Evolutionary conservation across 1,140 invertebrate species (phyloP).

Genomic region (Leptestheria dahalacensis): DNA sequence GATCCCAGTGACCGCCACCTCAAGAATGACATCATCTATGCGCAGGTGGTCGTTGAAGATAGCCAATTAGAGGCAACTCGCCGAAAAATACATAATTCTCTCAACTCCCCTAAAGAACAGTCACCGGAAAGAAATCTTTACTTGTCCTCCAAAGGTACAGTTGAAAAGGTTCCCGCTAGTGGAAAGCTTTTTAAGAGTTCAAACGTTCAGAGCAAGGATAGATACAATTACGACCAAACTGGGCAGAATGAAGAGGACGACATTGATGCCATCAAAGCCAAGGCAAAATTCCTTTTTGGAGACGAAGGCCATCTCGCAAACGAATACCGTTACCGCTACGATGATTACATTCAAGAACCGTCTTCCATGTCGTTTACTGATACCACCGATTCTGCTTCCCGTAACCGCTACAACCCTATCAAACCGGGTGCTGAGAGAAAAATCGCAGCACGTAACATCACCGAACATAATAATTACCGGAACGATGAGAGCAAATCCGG

Average conservation of each 20-base stretch:
- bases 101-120: conserved; percentile 8
- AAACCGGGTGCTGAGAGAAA: not conserved
- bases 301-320: conserved; percentile 23
- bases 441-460: not conserved
- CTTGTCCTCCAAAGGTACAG: not conserved
- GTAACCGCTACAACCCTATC: conserved; percentile 16
- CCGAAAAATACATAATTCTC: not conserved
- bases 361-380: not conserved
- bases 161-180: not conserved
- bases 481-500: not conserved
- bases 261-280: conserved; percentile 13
- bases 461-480: not conserved
- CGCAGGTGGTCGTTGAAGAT: not conserved
- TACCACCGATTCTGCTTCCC: not conserved
- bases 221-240: conserved; percentile 33
- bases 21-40: not conserved
- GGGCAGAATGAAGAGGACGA: conserved; percentile 22
- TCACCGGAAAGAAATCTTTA: conserved; percentile 16
- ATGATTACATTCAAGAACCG: not conserved
- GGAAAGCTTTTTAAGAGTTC: not conserved
- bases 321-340: not conserved
- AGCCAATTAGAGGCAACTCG: not conserved
- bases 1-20: not conserved
- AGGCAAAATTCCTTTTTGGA: conserved; percentile 11
- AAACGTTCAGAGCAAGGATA: conserved; percentile 2